Evolutionary conservation across 2,888 invertebrate species (phyloP).

Genomic region (Strigamia crassipes): DNA sequence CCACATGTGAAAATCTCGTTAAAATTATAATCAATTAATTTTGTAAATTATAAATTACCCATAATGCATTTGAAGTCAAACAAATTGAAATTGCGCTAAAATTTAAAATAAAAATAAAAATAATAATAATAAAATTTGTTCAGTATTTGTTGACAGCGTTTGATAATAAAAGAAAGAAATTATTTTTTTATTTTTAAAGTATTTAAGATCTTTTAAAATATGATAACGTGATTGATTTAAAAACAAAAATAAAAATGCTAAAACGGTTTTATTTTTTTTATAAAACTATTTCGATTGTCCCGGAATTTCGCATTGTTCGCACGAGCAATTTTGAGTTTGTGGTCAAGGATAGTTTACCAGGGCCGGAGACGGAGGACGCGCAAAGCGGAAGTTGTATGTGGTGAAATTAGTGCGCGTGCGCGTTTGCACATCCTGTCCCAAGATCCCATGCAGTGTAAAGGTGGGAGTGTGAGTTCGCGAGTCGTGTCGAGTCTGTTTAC

Average conservation of each 20-base stretch:
- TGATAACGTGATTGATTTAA: too few species aligned
- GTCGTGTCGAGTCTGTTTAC: slow-evolving; percentile 53
- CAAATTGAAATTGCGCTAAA: slow-evolving; percentile 26
- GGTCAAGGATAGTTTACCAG: slow-evolving; percentile 8
- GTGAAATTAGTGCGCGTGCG: slow-evolving; percentile 45
- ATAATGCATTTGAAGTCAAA: neutral
- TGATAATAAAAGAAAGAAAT: too few species aligned
- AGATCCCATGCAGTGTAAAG: slow-evolving; percentile 46
- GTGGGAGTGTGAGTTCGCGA: slow-evolving; percentile 51
- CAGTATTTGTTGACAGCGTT: too few species aligned
- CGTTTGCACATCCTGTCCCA: slow-evolving; percentile 44
- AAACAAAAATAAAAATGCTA: neutral
- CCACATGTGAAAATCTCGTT: neutral
- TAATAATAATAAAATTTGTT: neutral
- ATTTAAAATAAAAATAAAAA: slow-evolving; percentile 8
- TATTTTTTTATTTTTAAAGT: too few species aligned
- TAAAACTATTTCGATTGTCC: too few species aligned
- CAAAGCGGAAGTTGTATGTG: neutral
- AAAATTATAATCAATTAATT: neutral
- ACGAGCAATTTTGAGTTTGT: neutral
- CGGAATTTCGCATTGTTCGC: neutral
- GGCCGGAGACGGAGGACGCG: neutral
- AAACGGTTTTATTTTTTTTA: neutral
- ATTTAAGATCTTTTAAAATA: too few species aligned
- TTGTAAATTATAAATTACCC: neutral